A percentile compares a stretch with the other conserved stretches of the same genome.
Conservation (phyloP, 2,797 vertebrate genomes). For the Esox masquinongy region DNA sequence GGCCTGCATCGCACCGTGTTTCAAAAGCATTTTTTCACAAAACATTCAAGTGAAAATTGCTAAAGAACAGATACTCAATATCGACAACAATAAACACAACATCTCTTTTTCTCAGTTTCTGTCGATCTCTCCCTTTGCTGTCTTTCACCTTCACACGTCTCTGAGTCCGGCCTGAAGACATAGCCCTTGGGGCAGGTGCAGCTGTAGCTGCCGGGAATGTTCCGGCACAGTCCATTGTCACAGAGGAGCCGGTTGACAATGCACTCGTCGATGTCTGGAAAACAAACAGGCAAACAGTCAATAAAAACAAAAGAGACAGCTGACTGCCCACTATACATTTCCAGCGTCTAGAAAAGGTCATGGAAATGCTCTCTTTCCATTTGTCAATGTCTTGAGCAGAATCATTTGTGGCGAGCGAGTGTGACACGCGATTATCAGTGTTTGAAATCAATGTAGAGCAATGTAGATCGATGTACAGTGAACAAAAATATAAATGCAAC, state of each 20-base stretch:
- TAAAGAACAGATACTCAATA: not conserved
- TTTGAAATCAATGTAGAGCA: not conserved
- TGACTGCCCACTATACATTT: no score
- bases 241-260: constrained; percentile 81
- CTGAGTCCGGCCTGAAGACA: constrained; percentile 79
- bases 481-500: no score
- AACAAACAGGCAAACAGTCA: not conserved
- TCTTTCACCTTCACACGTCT: constrained; percentile 82
- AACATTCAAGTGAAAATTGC: not conserved
- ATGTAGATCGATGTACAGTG: no score
- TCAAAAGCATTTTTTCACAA: not conserved
- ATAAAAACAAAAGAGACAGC: no score
- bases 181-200: constrained; percentile 85
- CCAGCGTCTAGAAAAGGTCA: not conserved
- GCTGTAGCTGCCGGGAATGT: constrained; percentile 85
- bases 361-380: not conserved
- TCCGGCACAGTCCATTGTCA: constrained; percentile 83
- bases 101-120: not conserved
- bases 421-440: not conserved
- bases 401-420: not conserved
- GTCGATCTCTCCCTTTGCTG: not conserved
- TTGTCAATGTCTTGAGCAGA: not conserved
- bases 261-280: constrained; percentile 84
- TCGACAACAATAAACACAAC: not conserved
- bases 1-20: not conserved